phyloP scores from a whole-genome alignment of 2,888 invertebrate species.

The Eupithecia centaureata region DNA sequence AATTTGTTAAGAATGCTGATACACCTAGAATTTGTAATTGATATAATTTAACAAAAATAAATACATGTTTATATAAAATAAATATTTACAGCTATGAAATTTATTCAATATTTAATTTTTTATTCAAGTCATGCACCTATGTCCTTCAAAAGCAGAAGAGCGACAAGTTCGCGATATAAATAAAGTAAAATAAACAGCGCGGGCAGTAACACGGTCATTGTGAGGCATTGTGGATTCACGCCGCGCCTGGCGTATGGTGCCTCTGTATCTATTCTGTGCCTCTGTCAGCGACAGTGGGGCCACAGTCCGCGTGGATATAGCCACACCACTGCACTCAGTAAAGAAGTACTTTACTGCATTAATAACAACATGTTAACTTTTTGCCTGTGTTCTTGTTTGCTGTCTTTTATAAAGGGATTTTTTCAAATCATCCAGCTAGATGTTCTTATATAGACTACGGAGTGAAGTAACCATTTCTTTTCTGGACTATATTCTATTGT shows the following conservation, averaged over 20 bases:
- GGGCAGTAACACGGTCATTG: constrained; percentile 20
- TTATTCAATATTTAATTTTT: too few relatives aligned
- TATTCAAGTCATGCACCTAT: not conserved
- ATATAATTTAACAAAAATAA: too few relatives aligned
- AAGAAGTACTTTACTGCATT: too few relatives aligned
- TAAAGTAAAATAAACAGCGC: not conserved
- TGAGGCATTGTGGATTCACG: constrained; percentile 38
- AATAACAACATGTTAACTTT: too few relatives aligned
- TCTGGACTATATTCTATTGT: constrained; percentile 39
- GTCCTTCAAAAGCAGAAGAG: not conserved
- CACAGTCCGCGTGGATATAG: not conserved
- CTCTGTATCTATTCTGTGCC: too few relatives aligned
- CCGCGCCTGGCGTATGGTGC: constrained; percentile 46
- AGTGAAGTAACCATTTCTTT: constrained; percentile 4
- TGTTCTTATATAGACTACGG: not conserved
- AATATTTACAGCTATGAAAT: too few relatives aligned
- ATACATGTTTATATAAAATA: too few relatives aligned
- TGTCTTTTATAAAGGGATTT: not conserved
- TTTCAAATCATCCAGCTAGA: not conserved
- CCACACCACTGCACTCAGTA: not conserved
- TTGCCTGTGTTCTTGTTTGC: not conserved
- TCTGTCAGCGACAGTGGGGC: constrained; percentile 49
- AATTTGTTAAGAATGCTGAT: too few relatives aligned
- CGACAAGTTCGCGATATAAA: not conserved
- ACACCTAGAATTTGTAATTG: too few relatives aligned